Evolutionary conservation across 2,797 vertebrate species (phyloP), one percentile per base, ranked within the genome.

Genomic region (Lepus oiostolus): DNA sequence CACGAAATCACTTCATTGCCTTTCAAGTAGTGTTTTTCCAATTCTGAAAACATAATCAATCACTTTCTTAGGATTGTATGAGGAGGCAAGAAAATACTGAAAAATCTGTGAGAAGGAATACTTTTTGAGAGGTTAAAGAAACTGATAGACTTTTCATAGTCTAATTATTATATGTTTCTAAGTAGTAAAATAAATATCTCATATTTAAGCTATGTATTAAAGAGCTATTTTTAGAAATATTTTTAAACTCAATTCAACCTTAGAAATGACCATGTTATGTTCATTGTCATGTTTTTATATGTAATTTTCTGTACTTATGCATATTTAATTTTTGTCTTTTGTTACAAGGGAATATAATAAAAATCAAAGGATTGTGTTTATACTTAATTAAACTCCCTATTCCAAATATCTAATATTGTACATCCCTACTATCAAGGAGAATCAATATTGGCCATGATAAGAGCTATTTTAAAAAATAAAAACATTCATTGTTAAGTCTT

Each of bases 381-480:
- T 88, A 52, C 76, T 75, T 95, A 95, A 65, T 60, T 16, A 0
- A 2, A 1, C 5, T 60, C 71, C 32, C 0, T 60, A 50, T 88
- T 79, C 13, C 65, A 94, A 91, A 88, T 70, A 88, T 16, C 8
- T 93, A 76, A 76, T 38, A 84, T 21, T 87, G 5, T 80, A 0
- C 1, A 86, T 91, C 17, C 93, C 1, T 70, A 14, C 9, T 74
- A 71, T 72, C 65, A 92, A 50, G 80, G 10, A 70, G 26, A 83
- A 88, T 96, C 70, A 70, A 8, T 86, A 91, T 50, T 94, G 42
- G 5, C 42, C 87, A 63, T 88, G 38, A 83, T 81, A 4, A 94
- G 70, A 86, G 90, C 8, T 85, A 12, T 83, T 84, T 10, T 47
- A 35, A 6, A 82, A 91, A 96, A 92, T 65, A 90, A 88, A 94